A percentile compares a stretch with the other conserved stretches of the same genome.
These are phyloP conservation scores for Denticeps clupeoides DNA, from an alignment of 2,797 vertebrate species.

Conservation along the genomic window DNA sequence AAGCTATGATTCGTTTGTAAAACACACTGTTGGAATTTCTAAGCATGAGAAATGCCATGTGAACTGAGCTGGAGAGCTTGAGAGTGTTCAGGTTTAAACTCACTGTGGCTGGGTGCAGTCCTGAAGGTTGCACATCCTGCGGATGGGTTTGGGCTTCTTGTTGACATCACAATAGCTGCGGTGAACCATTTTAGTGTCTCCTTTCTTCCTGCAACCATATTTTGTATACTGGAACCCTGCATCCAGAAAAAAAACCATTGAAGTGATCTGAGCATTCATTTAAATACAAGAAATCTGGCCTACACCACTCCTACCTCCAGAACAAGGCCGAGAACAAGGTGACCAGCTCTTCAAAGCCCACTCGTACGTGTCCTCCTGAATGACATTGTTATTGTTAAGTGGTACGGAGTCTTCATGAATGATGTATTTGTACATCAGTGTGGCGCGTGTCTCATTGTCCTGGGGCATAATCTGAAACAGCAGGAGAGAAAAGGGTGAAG, in stretches of 20 bases:
- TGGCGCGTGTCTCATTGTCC: constrained; percentile 83
- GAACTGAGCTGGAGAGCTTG: too few relatives aligned
- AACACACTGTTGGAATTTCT: too few relatives aligned
- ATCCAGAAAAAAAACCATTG: background rate
- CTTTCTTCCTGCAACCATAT: constrained; percentile 88
- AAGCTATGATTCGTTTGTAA: too few relatives aligned
- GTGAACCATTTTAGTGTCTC: constrained; percentile 87
- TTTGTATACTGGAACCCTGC: constrained; percentile 91
- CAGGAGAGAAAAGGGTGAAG: constrained; percentile 1
- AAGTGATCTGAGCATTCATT: too few relatives aligned
- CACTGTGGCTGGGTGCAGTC: constrained; percentile 89
- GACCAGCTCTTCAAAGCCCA: constrained; percentile 98
- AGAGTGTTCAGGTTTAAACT: constrained; percentile 43
- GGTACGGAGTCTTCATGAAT: constrained; percentile 92
- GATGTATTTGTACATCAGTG: constrained; percentile 88
- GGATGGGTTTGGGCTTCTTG: constrained; percentile 92
- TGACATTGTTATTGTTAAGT: constrained; percentile 90
- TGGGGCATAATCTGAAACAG: constrained; percentile 77
- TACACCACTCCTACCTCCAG: constrained; percentile 86
- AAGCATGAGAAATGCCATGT: too few relatives aligned
- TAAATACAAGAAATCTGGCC: too few relatives aligned
- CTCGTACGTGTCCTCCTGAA: constrained; percentile 86
- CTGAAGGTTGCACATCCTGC: constrained; percentile 89
- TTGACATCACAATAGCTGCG: constrained; percentile 82
- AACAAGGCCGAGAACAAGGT: constrained; percentile 83